Conservation (phyloP, 2,797 vertebrate species). For the Gymnoscopelus braueri region DNA sequence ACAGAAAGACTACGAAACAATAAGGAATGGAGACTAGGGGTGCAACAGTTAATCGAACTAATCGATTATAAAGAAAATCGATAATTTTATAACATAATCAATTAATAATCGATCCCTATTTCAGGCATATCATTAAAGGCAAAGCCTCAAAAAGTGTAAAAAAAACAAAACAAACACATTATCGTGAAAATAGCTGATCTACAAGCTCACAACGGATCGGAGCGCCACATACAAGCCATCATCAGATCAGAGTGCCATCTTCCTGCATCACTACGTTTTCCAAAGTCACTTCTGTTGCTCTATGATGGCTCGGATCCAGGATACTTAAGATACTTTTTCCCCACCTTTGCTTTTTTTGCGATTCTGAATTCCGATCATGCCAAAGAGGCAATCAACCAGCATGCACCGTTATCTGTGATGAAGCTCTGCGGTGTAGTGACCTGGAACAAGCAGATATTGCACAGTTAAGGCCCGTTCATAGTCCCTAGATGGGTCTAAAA, state of each 20-base stretch:
- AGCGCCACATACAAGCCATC: too few species aligned
- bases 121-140: too few species aligned
- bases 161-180: too few species aligned
- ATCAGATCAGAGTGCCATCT: not conserved
- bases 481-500: too few species aligned
- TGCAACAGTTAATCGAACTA: too few species aligned
- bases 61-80: too few species aligned
- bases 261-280: not conserved
- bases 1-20: constrained; percentile 2
- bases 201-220: too few species aligned
- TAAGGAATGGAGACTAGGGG: not conserved
- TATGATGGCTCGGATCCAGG: not conserved
- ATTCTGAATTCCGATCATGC: constrained; percentile 40
- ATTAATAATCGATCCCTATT: too few species aligned
- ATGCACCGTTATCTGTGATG: constrained; percentile 32
- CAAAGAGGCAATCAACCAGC: constrained; percentile 23
- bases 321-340: not conserved
- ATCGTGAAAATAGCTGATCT: too few species aligned
- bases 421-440: constrained; percentile 33
- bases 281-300: constrained; percentile 22
- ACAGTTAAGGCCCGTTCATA: too few species aligned
- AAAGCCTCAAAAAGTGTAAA: too few species aligned
- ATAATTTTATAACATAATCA: too few species aligned
- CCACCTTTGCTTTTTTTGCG: not conserved
- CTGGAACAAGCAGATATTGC: constrained; percentile 36